Conservation (phyloP, 2,113 vertebrate genomes). For the mouse (Mus musculus) region GRCm39 chr7:28350001-28350500, state of each 20-base stretch:
- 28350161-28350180: slow-evolving; percentile 7
- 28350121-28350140: slow-evolving; percentile 33
- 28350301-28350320: not conserved
- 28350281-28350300: not conserved
- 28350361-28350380: not conserved
- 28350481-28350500: not conserved
- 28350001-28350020: not conserved
- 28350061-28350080: slow-evolving; percentile 38
- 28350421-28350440: not conserved
- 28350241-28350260: not conserved
- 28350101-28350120: slow-evolving; percentile 43
- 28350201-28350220: not conserved
- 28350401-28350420: not conserved
- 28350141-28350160: slow-evolving; percentile 41
- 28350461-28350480: not conserved
- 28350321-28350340: too few species aligned
- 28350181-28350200: slow-evolving; percentile 30
- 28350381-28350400: not conserved
- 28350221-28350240: not conserved
- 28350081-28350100: slow-evolving; percentile 55
- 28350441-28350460: not conserved
- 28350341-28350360: not conserved
- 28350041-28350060: not conserved
- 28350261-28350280: not conserved
- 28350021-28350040: not conserved